These are phyloP conservation scores for Mamestra configurata DNA, from an alignment of 1,140 invertebrate genomes.

Conservation along the genomic window DNA sequence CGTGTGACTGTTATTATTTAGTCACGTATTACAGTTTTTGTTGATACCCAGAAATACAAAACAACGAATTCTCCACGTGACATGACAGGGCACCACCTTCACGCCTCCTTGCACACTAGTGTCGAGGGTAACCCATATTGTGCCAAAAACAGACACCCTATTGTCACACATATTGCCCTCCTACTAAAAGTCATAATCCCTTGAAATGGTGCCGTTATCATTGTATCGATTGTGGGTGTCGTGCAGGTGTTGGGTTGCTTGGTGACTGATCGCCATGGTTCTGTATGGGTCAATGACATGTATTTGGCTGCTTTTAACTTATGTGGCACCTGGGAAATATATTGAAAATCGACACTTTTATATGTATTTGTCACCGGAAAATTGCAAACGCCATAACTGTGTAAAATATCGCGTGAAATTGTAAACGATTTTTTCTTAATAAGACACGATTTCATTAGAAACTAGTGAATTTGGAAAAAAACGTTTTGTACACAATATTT, in stretches of 20 bases:
- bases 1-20: no score
- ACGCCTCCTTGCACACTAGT: conserved; percentile 57
- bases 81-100: conserved; percentile 58
- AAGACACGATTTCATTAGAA: no score
- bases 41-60: background rate
- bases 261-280: conserved; percentile 54
- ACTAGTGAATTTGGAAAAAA: no score
- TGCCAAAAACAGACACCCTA: conserved; percentile 19
- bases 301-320: background rate
- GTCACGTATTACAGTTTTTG: no score
- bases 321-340: background rate
- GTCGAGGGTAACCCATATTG: conserved; percentile 26
- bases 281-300: conserved; percentile 42
- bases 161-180: background rate
- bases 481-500: no score
- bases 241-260: conserved; percentile 38
- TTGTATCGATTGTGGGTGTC: conserved; percentile 62
- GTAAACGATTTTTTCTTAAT: no score
- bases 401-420: no score
- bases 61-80: conserved; percentile 7
- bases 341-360: background rate
- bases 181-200: background rate
- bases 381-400: no score
- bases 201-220: conserved; percentile 46
- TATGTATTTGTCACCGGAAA: no score